Evolutionary conservation across 2,888 invertebrate genomes (phyloP), one percentile per base, ranked within the genome.

Genomic region (Phortica okadai): DNA sequence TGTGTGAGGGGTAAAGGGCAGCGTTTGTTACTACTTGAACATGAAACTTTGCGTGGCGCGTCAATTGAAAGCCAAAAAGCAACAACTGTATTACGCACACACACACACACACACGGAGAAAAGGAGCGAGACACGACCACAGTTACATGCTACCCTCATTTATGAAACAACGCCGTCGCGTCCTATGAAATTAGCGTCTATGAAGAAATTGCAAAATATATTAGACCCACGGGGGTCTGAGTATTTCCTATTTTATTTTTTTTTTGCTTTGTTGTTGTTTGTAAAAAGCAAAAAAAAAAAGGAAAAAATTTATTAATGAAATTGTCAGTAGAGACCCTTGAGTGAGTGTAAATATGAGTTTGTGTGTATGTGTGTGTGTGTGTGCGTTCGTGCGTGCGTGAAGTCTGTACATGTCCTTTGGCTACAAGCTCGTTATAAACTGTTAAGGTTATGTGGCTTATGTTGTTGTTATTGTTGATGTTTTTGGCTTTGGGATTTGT

Each of bases 121-220:
- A 41, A n/a, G 42, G 42, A 41, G 67, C 33, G 33, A 33, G 33
- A 33, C 3, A 33, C 33, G 0, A 21, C 21, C 1, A 21, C 1
- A 21, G 21, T 21, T 21, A 21, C 21, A 21, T 21, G 21, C 21
- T 21, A 33, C 33, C 33, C 33, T 33, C 33, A 33, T 1, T 1
- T 33, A 33, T 33, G 33, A 33, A 33, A 33, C 56, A 50, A 33
- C 21, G 25, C 50, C 73, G 66, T 21, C 77, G 78, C 83, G 80
- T 83, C 80, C 84, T 87, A 82, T 83, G 54, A 85, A 87, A 86
- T 86, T 88, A 85, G 87, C 82, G 83, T 80, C 88, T 84, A 85
- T 88, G 85, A 86, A 86, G 82, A 86, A 90, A 88, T 86, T 86
- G 84, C 83, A 79, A 86, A 89, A 90, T 90, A 88, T 89, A 89